These are phyloP conservation scores for Aptenodytes patagonicus DNA, from an alignment of 2,113 vertebrate genomes.

Conservation along the genomic window DNA sequence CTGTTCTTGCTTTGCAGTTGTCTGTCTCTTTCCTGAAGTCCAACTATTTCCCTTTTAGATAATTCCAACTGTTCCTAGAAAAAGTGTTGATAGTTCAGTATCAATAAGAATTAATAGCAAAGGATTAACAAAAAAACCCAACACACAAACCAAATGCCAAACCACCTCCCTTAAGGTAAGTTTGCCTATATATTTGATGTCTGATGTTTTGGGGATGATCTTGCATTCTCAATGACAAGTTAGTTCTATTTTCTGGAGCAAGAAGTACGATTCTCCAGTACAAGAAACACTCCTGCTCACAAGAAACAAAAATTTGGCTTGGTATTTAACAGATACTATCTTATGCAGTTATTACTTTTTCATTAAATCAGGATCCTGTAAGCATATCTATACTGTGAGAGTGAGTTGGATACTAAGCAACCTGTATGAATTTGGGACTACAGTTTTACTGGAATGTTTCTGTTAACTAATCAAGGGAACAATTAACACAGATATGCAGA, in stretches of 20 bases:
- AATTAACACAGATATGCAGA: not conserved
- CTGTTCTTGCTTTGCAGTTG: conserved; percentile 92
- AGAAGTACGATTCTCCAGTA: not conserved
- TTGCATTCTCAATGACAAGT: not conserved
- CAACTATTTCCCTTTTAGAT: conserved; percentile 87
- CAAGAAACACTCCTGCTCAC: not conserved
- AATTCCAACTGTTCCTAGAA: conserved; percentile 90
- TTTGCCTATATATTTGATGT: not conserved
- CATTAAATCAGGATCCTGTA: not conserved
- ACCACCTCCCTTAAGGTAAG: not conserved
- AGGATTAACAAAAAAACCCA: not conserved
- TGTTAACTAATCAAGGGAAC: not conserved
- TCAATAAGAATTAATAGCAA: not conserved
- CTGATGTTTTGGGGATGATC: not conserved
- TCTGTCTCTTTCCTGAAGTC: conserved; percentile 90
- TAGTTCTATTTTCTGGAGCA: not conserved
- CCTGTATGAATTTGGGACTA: not conserved
- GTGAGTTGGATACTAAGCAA: not conserved
- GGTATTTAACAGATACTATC: not conserved
- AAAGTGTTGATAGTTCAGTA: conserved; percentile 9
- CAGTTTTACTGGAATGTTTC: not conserved
- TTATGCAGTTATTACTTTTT: not conserved
- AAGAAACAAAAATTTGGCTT: not conserved
- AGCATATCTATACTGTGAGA: not conserved
- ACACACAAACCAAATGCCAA: not conserved